These are phyloP conservation scores for Listronotus bonariensis DNA, from an alignment of 1,140 invertebrate species.

Conservation along the genomic window DNA sequence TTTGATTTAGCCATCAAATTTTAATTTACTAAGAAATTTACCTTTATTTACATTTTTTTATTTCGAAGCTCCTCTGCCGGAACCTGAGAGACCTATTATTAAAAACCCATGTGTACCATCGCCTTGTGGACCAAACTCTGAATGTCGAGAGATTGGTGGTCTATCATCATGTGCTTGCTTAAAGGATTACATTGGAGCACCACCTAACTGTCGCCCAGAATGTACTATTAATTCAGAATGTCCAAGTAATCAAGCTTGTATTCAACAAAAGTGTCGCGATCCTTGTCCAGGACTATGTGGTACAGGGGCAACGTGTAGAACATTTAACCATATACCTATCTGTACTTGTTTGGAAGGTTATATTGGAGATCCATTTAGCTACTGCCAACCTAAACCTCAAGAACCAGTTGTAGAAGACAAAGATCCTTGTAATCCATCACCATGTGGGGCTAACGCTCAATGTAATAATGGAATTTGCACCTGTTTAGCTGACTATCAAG, in stretches of 20 bases:
- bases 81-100: constrained; percentile 42
- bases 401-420: constrained; percentile 47
- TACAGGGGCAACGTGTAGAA: constrained; percentile 62
- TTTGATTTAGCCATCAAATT: no score
- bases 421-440: constrained; percentile 66
- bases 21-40: neutral
- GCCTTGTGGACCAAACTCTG: constrained; percentile 72
- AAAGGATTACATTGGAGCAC: constrained; percentile 59
- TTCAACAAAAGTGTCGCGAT: constrained; percentile 65
- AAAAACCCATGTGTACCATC: constrained; percentile 73
- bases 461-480: constrained; percentile 68
- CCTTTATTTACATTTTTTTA: constrained; percentile 10
- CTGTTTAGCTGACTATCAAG: constrained; percentile 71
- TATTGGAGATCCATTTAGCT: constrained; percentile 69
- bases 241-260: constrained; percentile 65
- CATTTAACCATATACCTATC: constrained; percentile 66
- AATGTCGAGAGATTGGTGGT: constrained; percentile 68
- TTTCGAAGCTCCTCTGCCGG: constrained; percentile 53
- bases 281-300: constrained; percentile 73
- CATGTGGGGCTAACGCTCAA: constrained; percentile 68
- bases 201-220: constrained; percentile 67
- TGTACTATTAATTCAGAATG: constrained; percentile 76
- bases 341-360: constrained; percentile 66
- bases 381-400: constrained; percentile 61
- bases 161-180: constrained; percentile 68